Conservation (phyloP, 2,888 invertebrate genomes). For the Tetanocera ferruginea region DNA sequence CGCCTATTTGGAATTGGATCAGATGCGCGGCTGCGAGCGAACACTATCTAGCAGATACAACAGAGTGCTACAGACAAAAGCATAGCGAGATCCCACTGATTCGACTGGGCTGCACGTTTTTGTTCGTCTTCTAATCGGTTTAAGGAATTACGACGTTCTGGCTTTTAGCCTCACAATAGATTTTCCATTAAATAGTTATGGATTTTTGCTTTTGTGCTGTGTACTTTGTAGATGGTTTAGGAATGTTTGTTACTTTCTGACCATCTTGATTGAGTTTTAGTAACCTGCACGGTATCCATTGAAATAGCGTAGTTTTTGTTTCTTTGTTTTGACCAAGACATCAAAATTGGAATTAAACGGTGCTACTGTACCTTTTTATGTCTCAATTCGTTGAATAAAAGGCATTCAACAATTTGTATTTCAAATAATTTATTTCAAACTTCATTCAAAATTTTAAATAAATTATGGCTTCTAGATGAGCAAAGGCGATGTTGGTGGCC, state of each 20-base stretch:
- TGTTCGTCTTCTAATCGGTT: conserved; percentile 54
- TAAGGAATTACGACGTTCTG: conserved; percentile 45
- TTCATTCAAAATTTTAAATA: conserved; percentile 16
- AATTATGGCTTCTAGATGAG: not conserved
- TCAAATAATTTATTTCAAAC: not conserved
- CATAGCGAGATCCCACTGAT: not conserved
- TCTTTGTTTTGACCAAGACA: not conserved
- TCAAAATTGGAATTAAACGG: not conserved
- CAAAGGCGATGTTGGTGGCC: conserved; percentile 21
- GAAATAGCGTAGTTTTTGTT: not conserved
- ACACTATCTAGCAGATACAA: not conserved
- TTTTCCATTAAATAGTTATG: conserved; percentile 41
- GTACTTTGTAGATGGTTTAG: not conserved
- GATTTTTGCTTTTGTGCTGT: conserved; percentile 24
- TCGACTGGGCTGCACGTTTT: conserved; percentile 7
- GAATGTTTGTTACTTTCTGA: not conserved
- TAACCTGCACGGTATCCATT: not conserved
- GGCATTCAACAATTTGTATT: conserved; percentile 14
- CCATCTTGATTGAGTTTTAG: conserved; percentile 9
- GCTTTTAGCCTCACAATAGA: conserved; percentile 48
- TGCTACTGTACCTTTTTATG: conserved; percentile 6
- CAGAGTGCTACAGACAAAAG: not conserved
- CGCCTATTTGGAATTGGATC: conserved; percentile 63
- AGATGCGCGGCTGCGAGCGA: conserved; percentile 47
- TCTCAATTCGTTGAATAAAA: not conserved